These are phyloP conservation scores for Globodera rostochiensis DNA, from an alignment of 1,140 invertebrate species.

Conservation along the genomic window DNA sequence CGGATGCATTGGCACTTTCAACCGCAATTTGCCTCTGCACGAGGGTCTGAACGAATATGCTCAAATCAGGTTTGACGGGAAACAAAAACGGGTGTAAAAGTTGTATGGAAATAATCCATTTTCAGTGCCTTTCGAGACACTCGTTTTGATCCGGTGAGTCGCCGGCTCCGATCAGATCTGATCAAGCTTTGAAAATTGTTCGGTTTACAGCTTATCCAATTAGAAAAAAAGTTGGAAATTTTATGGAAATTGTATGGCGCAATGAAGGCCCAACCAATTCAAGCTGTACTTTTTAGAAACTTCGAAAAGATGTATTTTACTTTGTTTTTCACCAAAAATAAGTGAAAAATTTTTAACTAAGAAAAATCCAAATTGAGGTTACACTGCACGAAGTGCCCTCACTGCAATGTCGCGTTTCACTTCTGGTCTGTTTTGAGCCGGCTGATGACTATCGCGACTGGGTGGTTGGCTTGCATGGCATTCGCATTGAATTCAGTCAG, in stretches of 20 bases:
- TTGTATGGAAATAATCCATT: conserved; percentile 25
- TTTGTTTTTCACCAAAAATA: no score
- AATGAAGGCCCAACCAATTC: no score
- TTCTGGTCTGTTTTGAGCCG: conserved; percentile 88
- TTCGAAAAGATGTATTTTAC: no score
- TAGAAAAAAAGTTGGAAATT: no score
- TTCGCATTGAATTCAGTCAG: conserved; percentile 94
- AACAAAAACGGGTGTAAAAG: conserved; percentile 10
- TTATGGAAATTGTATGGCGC: no score
- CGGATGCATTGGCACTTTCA: conserved; percentile 70
- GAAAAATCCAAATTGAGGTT: neutral
- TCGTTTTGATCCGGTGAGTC: conserved; percentile 88
- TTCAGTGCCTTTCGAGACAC: conserved; percentile 93
- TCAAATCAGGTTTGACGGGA: conserved; percentile 59
- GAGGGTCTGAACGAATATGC: conserved; percentile 70
- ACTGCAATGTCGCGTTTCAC: conserved; percentile 91
- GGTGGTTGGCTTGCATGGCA: conserved; percentile 94
- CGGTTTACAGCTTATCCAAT: no score
- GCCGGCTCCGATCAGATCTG: no score
- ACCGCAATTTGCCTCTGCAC: conserved; percentile 66
- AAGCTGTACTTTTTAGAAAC: no score
- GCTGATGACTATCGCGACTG: conserved; percentile 91
- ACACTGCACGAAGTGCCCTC: conserved; percentile 83
- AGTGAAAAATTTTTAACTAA: no score
- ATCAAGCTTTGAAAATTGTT: no score